Evolutionary conservation across 2,888 invertebrate species (phyloP).

Genomic region (Microctonus brassicae): DNA sequence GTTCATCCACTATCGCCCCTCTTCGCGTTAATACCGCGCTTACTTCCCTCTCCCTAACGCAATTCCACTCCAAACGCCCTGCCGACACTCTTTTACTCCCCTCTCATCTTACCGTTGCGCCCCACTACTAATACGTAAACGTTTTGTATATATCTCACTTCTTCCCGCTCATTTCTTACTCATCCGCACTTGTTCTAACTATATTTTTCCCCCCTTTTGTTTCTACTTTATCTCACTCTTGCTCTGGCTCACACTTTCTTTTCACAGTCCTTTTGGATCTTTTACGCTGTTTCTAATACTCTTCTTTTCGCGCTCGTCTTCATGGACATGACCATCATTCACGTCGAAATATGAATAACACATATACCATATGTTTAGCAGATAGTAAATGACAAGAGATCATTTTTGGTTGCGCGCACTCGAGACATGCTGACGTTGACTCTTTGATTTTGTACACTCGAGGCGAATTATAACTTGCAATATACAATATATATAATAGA

Average conservation of each 20-base stretch:
- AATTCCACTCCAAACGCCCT: slow-evolving; percentile 44
- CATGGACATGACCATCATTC: not conserved
- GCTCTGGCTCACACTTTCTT: slow-evolving; percentile 13
- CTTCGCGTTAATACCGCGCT: slow-evolving; percentile 30
- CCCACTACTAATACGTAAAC: slow-evolving; percentile 29
- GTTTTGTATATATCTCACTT: slow-evolving; percentile 29
- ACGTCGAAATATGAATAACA: not conserved
- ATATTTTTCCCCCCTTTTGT: slow-evolving; percentile 29
- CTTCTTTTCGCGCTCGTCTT: not conserved
- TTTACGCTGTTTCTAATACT: not conserved
- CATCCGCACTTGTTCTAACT: slow-evolving; percentile 15
- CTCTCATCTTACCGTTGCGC: slow-evolving; percentile 31
- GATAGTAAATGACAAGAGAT: not conserved
- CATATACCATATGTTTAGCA: not conserved
- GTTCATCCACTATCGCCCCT: slow-evolving; percentile 45
- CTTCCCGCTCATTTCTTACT: slow-evolving; percentile 18
- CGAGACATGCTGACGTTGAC: not conserved
- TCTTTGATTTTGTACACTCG: not conserved
- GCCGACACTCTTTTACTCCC: slow-evolving; percentile 40
- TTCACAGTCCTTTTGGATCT: not conserved
- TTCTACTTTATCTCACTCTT: slow-evolving; percentile 8
- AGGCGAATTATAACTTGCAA: not conserved
- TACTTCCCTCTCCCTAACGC: slow-evolving; percentile 31
- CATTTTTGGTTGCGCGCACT: not conserved
- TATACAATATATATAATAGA: not conserved